Evolutionary conservation across 2,888 invertebrate species (phyloP).

Genomic region (Campoplex capitator): DNA sequence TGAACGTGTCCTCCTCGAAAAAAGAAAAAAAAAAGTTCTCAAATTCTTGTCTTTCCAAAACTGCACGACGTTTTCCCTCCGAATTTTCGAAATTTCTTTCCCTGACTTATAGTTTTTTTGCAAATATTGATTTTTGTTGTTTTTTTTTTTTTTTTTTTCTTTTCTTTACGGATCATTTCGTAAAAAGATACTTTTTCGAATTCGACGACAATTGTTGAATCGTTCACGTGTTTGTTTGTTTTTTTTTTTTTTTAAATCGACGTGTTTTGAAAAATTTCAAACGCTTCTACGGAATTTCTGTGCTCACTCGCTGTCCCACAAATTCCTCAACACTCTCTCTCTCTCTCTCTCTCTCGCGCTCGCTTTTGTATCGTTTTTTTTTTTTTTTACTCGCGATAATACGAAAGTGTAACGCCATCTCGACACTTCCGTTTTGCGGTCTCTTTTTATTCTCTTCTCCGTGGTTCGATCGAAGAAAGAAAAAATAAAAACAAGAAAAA

Average conservation of each 20-base stretch:
- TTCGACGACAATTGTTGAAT: background rate
- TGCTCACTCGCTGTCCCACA: conserved; percentile 22
- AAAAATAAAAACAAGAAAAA: background rate
- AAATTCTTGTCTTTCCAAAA: background rate
- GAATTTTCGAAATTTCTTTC: background rate
- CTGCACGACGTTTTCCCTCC: background rate
- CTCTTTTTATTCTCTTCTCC: conserved; percentile 16
- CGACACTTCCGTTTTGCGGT: conserved; percentile 38
- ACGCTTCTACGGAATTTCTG: conserved; percentile 40
- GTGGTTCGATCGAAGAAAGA: background rate
- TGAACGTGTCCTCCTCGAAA: conserved; percentile 10
- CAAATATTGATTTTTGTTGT: background rate
- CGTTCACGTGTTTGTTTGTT: background rate
- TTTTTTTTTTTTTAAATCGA: background rate
- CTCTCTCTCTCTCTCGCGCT: conserved; percentile 5
- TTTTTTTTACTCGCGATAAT: conserved; percentile 39
- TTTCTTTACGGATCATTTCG: background rate
- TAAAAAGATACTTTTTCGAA: background rate
- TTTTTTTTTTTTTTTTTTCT: background rate
- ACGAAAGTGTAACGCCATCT: conserved; percentile 52
- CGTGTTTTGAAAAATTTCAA: conserved; percentile 14
- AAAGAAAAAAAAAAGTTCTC: conserved; percentile 41
- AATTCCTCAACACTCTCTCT: conserved; percentile 45
- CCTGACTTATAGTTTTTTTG: background rate
- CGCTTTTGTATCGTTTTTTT: conserved; percentile 3